A percentile compares a stretch with the other conserved stretches of the same genome.
Evolutionary conservation across 2,113 vertebrate species (phyloP).

Genomic region (Nasalis larvatus): DNA sequence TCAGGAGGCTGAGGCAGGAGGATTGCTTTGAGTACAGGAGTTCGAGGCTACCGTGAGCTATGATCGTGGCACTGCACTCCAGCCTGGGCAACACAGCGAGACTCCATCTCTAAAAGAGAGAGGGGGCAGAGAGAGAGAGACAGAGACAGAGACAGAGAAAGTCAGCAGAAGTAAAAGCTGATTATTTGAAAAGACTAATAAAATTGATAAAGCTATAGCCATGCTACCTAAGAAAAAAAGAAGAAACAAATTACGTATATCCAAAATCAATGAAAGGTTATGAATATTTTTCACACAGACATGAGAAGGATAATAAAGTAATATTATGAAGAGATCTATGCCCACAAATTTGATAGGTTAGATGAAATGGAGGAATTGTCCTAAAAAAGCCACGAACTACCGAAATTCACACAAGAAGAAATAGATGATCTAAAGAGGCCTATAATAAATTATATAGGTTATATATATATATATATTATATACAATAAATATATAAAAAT

Average conservation of each 20-base stretch:
- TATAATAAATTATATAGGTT: neutral
- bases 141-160: neutral
- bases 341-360: neutral
- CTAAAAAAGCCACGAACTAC: too few species aligned
- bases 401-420: too few species aligned
- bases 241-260: neutral
- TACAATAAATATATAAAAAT: too few species aligned
- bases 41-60: too few species aligned
- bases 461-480: too few species aligned
- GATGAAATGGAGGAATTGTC: neutral
- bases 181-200: neutral
- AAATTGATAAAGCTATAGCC: neutral
- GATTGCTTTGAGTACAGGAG: too few species aligned
- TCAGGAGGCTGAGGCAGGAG: too few species aligned
- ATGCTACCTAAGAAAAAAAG: neutral
- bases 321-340: neutral
- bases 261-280: neutral
- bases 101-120: too few species aligned
- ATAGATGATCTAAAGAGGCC: neutral
- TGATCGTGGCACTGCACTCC: too few species aligned
- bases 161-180: neutral
- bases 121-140: too few species aligned
- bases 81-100: too few species aligned
- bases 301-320: neutral
- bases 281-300: neutral